Evolutionary conservation across 2,113 vertebrate genomes (phyloP).

Genomic region (Hemibates koningsi): DNA sequence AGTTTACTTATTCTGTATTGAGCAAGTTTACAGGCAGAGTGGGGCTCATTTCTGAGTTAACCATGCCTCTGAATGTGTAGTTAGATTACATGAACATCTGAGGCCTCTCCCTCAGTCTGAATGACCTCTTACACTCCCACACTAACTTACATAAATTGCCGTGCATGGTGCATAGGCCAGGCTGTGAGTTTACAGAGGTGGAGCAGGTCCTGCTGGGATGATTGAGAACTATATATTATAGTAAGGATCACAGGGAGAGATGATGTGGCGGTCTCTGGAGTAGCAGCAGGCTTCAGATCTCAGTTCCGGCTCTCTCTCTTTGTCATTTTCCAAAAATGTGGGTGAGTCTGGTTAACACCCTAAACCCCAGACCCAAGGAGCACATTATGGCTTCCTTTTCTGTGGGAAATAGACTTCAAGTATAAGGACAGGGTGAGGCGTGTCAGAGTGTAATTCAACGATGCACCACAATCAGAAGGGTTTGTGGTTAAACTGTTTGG

Average conservation of each 20-base stretch:
- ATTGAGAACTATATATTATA: slow-evolving; percentile 12
- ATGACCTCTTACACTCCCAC: slow-evolving; percentile 24
- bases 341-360: slow-evolving; percentile 76
- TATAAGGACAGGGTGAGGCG: not conserved
- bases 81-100: slow-evolving; percentile 39
- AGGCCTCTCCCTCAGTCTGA: slow-evolving; percentile 33
- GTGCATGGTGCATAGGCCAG: not conserved
- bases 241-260: slow-evolving; percentile 30
- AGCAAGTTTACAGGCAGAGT: not conserved
- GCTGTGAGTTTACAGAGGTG: slow-evolving; percentile 19
- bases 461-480: not conserved
- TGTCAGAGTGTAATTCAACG: not conserved
- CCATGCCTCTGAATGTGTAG: slow-evolving; percentile 53
- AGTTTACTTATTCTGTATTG: not conserved
- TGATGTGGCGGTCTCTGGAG: slow-evolving; percentile 41
- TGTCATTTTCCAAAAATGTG: slow-evolving; percentile 75
- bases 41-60: slow-evolving; percentile 1
- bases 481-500: not conserved
- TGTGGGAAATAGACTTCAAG: slow-evolving; percentile 21
- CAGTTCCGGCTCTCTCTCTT: slow-evolving; percentile 50
- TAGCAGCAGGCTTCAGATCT: slow-evolving; percentile 40
- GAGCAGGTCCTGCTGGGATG: slow-evolving; percentile 16
- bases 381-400: slow-evolving; percentile 57
- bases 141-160: not conserved
- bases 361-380: slow-evolving; percentile 49